Evolutionary conservation across 1,140 invertebrate species (phyloP).

Genomic region (Drosophila albomicans): DNA sequence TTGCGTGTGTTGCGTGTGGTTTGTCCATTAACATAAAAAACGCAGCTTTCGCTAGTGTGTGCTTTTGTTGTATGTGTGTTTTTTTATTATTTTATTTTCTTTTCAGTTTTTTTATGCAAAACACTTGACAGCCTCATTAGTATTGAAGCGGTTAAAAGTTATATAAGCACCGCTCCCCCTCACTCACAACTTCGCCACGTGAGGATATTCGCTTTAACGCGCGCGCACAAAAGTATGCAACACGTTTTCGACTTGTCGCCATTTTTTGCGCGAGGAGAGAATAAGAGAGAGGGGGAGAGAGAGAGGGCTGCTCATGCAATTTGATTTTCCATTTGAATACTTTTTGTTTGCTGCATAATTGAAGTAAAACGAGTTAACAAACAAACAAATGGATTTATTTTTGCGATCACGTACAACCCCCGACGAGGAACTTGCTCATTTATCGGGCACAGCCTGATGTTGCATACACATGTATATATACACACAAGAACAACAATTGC

Average conservation of each 20-base stretch:
- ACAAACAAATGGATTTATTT: conserved; percentile 77
- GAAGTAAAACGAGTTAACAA: conserved; percentile 82
- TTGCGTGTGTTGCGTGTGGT: conserved; percentile 45
- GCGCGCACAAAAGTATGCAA: conserved; percentile 62
- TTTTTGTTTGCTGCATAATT: conserved; percentile 76
- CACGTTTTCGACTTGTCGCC: conserved; percentile 32
- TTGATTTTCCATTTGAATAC: conserved; percentile 38
- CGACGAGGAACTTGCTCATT: conserved; percentile 58
- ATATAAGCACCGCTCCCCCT: conserved; percentile 11
- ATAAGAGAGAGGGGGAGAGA: background rate
- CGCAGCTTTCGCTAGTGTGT: conserved; percentile 14
- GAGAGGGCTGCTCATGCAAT: conserved; percentile 1
- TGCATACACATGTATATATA: background rate
- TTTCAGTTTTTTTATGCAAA: conserved; percentile 69
- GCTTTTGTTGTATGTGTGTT: background rate
- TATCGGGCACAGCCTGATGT: conserved; percentile 57
- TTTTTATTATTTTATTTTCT: conserved; percentile 7
- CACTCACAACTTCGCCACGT: background rate
- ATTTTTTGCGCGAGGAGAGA: conserved; percentile 4
- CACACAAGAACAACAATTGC: conserved; percentile 36
- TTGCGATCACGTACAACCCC: conserved; percentile 68
- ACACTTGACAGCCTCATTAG: conserved; percentile 82
- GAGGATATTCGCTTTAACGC: conserved; percentile 55
- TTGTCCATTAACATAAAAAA: conserved; percentile 73
- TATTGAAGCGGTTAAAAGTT: conserved; percentile 73